Percentiles rank a stretch among this genome's conserved stretches.
phyloP scores from a whole-genome alignment of 2,888 invertebrate species.

The Epirrita christyi region DNA sequence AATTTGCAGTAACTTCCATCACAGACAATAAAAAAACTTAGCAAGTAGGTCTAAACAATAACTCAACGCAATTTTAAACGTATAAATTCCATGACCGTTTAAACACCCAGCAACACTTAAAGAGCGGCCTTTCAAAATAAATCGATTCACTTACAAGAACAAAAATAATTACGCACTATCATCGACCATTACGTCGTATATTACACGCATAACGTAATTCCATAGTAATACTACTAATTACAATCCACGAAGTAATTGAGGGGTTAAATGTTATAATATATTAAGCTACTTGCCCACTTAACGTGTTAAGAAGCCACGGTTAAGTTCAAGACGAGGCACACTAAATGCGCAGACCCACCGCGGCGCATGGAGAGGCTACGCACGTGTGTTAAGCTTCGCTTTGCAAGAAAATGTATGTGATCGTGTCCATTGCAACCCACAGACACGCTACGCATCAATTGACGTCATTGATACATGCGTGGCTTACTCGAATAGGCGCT shows the following conservation, averaged over 20 bases:
- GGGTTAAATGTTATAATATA: slow-evolving; percentile 46
- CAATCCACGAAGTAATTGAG: slow-evolving; percentile 40
- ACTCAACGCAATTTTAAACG: slow-evolving; percentile 25
- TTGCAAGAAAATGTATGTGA: no score
- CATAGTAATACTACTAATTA: slow-evolving; percentile 36
- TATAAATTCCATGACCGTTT: slow-evolving; percentile 17
- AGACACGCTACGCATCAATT: no score
- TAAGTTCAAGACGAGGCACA: slow-evolving; percentile 23
- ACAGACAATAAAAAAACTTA: background rate
- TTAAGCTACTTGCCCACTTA: slow-evolving; percentile 44
- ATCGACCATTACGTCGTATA: slow-evolving; percentile 65
- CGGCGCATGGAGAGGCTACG: no score
- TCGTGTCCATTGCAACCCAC: no score
- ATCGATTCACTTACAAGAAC: slow-evolving; percentile 53
- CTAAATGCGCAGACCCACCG: no score
- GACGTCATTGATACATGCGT: no score
- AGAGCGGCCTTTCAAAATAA: slow-evolving; percentile 39
- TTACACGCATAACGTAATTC: slow-evolving; percentile 61
- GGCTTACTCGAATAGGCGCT: no score
- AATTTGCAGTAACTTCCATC: no score
- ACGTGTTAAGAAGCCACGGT: slow-evolving; percentile 25
- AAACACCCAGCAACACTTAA: slow-evolving; percentile 23
- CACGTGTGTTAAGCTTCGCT: no score
- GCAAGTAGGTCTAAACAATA: slow-evolving; percentile 15
- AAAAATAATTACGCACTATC: slow-evolving; percentile 68